Conservation (phyloP, 1,140 invertebrate species). For the Drosophila mauritiana region DNA sequence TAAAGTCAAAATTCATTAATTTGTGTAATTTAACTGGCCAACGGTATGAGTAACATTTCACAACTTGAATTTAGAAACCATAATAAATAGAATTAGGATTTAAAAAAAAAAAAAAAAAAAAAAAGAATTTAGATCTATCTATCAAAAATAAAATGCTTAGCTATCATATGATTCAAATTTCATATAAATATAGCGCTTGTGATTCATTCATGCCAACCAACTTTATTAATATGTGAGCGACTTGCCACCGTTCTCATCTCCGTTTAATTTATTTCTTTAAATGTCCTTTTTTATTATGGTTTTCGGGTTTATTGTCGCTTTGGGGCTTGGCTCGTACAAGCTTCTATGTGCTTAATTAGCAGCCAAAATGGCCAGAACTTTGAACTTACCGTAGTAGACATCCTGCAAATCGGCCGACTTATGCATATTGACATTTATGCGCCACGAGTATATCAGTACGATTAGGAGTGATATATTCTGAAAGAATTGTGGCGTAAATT, state of each 20-base stretch:
- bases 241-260: constrained; percentile 12
- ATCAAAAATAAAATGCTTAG: constrained; percentile 31
- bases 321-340: constrained; percentile 6
- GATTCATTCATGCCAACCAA: not conserved
- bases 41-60: not conserved
- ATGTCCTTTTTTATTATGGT: constrained; percentile 58
- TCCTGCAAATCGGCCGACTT: constrained; percentile 88
- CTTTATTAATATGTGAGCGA: constrained; percentile 5
- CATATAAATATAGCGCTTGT: not conserved
- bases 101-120: too few species aligned
- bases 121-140: constrained; percentile 18
- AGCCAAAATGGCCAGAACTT: constrained; percentile 24
- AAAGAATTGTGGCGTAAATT: constrained; percentile 29
- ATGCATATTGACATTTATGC: constrained; percentile 89
- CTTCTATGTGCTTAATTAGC: constrained; percentile 48
- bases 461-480: constrained; percentile 90
- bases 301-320: constrained; percentile 34
- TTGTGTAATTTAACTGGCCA: not conserved
- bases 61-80: constrained; percentile 7
- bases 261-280: constrained; percentile 71
- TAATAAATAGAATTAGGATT: too few species aligned
- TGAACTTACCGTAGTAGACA: constrained; percentile 89
- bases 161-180: constrained; percentile 10
- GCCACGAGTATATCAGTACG: constrained; percentile 89
- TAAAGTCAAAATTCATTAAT: not conserved